Percentiles rank a stretch among this genome's conserved stretches.
Evolutionary conservation across 2,888 invertebrate genomes (phyloP).

Genomic region (Lasius fuliginosus): DNA sequence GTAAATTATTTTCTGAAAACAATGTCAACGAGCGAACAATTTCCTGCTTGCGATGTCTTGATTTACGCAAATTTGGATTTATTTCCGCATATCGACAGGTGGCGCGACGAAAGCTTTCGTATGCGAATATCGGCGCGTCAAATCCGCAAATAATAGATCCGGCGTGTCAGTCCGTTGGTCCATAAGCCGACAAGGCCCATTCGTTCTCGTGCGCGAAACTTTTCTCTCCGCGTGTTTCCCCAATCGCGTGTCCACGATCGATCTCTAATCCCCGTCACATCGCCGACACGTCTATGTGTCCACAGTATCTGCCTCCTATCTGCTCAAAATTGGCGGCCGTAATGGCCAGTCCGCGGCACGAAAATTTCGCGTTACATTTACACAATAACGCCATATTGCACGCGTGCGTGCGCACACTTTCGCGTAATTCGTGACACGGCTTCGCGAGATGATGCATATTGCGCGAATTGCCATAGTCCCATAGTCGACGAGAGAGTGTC

Average conservation of each 20-base stretch:
- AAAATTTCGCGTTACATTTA: constrained; percentile 58
- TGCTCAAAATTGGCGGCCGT: constrained; percentile 53
- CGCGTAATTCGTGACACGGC: constrained; percentile 59
- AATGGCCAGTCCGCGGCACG: constrained; percentile 15
- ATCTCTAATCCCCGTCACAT: constrained; percentile 41
- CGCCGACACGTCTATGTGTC: neutral
- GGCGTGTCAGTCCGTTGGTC: constrained; percentile 9
- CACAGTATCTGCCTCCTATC: neutral
- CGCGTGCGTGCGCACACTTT: constrained; percentile 9
- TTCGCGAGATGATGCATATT: constrained; percentile 46
- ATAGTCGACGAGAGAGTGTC: constrained; percentile 42
- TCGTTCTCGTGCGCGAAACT: neutral
- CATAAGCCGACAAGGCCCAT: constrained; percentile 38
- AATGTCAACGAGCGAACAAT: neutral
- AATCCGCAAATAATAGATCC: constrained; percentile 49
- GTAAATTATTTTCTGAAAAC: neutral
- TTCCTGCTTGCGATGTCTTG: constrained; percentile 10
- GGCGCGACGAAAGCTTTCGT: neutral
- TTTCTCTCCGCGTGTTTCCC: neutral
- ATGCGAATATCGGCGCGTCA: constrained; percentile 27
- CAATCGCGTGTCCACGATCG: constrained; percentile 33
- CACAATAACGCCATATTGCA: constrained; percentile 36
- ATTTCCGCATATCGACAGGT: constrained; percentile 10
- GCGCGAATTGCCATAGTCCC: constrained; percentile 36
- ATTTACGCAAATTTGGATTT: constrained; percentile 32